Base-by-base conservation (phyloP, 2,113 vertebrate species). In the Psephotus haematonotus region DNA sequence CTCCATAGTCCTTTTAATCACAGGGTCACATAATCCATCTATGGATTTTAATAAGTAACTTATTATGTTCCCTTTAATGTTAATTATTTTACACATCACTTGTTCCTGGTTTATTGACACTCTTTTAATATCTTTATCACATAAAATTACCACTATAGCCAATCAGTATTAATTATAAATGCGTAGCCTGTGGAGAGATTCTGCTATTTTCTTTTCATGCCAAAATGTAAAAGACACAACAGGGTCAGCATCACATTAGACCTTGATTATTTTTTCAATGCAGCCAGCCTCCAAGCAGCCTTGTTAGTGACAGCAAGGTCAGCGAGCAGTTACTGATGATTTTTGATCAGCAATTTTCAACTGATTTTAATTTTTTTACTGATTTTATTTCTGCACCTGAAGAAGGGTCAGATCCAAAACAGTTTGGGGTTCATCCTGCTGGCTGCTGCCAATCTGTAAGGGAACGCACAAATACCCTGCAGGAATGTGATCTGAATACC, bases 1-100 rank as follows among this genome's bases (percentile, higher is more conserved):
- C 97, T 98, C 96, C 97, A 92, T 84, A 98, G 97, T 96, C 97
- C 62, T 94, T 94, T 93, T 91, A 98, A 98, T 95, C 90, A 96
- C 97, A 97, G 98, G 97, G 98, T 98, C 97, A 98, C 94, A 97
- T 95, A 98, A 98, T 98, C 98, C 89, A 86, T 97, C 98, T 97
- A 98, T 97, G 97, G 98, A 98, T 99, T 98, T 99, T 99, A 99
- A 98, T 99, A 98, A 98, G 98, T 99, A 98, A 99, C 97, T 98
- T 98, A 98, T 98, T 98, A 98, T 95, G 92, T 98, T 98, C 97
- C 95, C 84, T 98, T 98, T 97, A 97, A 95, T 96, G 97, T 98
- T 99, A 98, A 99, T 99, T 98, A 98, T 98, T 98, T 98, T 97
- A 98, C 96, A 98, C 97, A 97, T 98, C 86, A 88, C 84, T 97